Percentiles rank a stretch among this genome's conserved stretches.
phyloP scores from a whole-genome alignment of 2,888 invertebrate genomes.

The Latrodectus hesperus region DNA sequence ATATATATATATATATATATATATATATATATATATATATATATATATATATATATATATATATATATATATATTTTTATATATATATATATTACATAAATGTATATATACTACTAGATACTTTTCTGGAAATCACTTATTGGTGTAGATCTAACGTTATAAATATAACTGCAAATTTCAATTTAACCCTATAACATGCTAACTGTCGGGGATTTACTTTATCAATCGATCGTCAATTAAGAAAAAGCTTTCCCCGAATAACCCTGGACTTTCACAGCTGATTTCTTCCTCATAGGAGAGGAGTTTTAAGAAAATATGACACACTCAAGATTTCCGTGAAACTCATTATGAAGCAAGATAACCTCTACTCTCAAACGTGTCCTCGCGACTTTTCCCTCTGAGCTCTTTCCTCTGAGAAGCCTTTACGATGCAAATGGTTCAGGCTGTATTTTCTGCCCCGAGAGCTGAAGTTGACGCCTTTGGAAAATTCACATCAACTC shows the following conservation, averaged over 20 bases:
- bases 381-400: not conserved
- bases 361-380: not conserved
- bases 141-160: too few species aligned
- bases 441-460: not conserved
- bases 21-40: too few species aligned
- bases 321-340: not conserved
- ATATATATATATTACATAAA: too few species aligned
- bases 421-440: slow-evolving; percentile 1
- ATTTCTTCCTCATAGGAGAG: not conserved
- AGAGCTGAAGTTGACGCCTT: slow-evolving; percentile 5
- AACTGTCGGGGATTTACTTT: too few species aligned
- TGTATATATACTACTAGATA: too few species aligned
- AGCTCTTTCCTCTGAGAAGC: not conserved
- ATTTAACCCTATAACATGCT: too few species aligned
- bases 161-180: too few species aligned
- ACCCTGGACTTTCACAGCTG: not conserved
- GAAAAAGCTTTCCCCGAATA: not conserved
- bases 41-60: too few species aligned
- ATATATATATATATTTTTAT: too few species aligned
- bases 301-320: not conserved
- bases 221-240: not conserved
- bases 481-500: slow-evolving; percentile 3
- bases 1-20: too few species aligned
- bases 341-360: not conserved
- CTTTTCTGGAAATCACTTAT: too few species aligned